A percentile compares a stretch with the other conserved stretches of the same genome.
phyloP scores from a whole-genome alignment of 30 jellyfish, hydroid and myxozoan genomes.

The Aurelia aurita region DNA sequence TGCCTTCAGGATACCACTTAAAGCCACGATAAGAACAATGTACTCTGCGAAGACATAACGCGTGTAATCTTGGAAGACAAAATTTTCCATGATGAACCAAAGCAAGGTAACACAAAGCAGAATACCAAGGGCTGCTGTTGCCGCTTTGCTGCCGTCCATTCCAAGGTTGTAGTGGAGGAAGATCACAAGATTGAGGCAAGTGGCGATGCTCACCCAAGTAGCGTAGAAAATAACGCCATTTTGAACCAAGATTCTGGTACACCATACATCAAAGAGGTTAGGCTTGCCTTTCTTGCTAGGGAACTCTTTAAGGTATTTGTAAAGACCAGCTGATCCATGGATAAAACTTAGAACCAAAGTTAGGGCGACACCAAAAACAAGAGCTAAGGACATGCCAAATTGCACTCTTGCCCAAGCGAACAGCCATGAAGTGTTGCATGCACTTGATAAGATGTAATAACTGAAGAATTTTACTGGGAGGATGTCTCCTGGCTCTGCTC shows the following conservation, averaged over 20 bases:
- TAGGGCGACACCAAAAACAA: constrained; percentile 37
- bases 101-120: constrained; percentile 37
- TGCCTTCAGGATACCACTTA: constrained; percentile 66
- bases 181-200: constrained; percentile 49
- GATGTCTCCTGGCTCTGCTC: constrained; percentile 45
- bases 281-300: constrained; percentile 43
- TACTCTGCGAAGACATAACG: constrained; percentile 55
- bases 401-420: constrained; percentile 66
- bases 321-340: constrained; percentile 41
- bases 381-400: constrained; percentile 45
- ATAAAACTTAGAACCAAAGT: constrained; percentile 35
- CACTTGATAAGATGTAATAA: constrained; percentile 40
- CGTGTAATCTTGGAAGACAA: constrained; percentile 54
- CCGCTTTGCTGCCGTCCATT: constrained; percentile 55
- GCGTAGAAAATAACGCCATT: constrained; percentile 76
- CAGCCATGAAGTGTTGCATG: constrained; percentile 51
- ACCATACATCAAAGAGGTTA: constrained; percentile 65
- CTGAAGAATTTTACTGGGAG: constrained; percentile 52
- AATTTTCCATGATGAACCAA: constrained; percentile 77
- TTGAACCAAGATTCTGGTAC: constrained; percentile 66
- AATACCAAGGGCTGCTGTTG: constrained; percentile 56
- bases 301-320: constrained; percentile 29
- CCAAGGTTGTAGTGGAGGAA: constrained; percentile 58
- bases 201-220: constrained; percentile 72
- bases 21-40: constrained; percentile 62